Conservation (phyloP, 2,113 vertebrate species). For the Nothocercus julius region DNA sequence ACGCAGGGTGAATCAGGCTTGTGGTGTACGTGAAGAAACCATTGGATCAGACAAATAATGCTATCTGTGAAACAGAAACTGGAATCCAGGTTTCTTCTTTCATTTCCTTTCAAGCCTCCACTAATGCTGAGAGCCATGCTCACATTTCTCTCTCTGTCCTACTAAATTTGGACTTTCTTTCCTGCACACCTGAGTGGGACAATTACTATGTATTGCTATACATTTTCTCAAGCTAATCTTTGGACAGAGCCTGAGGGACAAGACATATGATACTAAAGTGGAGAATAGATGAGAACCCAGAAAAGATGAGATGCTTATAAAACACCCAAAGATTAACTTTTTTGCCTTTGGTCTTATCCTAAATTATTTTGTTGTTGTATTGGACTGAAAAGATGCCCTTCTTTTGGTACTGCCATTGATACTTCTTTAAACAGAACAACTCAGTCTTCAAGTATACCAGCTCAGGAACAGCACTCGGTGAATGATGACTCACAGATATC, state of each 20-base stretch:
- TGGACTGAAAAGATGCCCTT: not conserved
- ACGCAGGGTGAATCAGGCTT: not conserved
- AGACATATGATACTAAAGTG: not conserved
- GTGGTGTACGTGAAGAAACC: accelerated
- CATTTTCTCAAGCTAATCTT: not conserved
- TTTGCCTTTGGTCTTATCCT: not conserved
- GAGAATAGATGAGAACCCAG: not conserved
- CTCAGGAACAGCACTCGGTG: not conserved
- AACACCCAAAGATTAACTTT: not conserved
- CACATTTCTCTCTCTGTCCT: not conserved
- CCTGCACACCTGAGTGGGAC: not conserved
- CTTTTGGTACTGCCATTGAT: not conserved
- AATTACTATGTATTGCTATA: not conserved
- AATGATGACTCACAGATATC: not conserved
- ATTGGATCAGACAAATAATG: not conserved
- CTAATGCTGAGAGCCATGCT: not conserved
- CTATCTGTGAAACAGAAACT: not conserved
- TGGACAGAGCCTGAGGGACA: not conserved
- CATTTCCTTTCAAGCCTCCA: not conserved
- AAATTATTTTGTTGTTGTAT: not conserved
- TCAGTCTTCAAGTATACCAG: accelerated
- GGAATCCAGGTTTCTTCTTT: not conserved
- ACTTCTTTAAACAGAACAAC: not conserved
- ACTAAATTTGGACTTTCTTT: not conserved
- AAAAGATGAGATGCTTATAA: not conserved